A percentile compares a stretch with the other conserved stretches of the same genome.
Conservation (phyloP, 1,140 invertebrate species). For the Hyles vespertilio region DNA sequence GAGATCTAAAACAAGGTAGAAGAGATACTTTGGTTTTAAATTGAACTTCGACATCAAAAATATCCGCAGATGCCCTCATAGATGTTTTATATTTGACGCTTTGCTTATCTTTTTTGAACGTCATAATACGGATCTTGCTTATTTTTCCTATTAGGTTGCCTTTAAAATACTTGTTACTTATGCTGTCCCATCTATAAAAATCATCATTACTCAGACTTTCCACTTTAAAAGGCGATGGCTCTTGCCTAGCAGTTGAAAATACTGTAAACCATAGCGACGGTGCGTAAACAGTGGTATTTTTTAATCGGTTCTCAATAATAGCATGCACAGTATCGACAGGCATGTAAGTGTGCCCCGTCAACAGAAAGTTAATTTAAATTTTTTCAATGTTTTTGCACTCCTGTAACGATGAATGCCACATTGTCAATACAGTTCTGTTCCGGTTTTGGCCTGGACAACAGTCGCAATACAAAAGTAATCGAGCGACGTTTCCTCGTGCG, state of each 20-base stretch:
- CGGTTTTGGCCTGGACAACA: slow-evolving; percentile 24
- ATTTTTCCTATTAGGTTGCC: slow-evolving; percentile 13
- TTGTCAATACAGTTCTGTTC: slow-evolving; percentile 20
- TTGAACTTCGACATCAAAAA: slow-evolving; percentile 13
- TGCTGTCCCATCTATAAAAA: slow-evolving; percentile 13
- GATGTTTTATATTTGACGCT: slow-evolving; percentile 13
- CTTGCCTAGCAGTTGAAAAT: slow-evolving; percentile 11
- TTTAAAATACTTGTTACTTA: slow-evolving; percentile 18
- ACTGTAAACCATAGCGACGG: slow-evolving; percentile 35
- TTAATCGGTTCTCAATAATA: slow-evolving; percentile 14
- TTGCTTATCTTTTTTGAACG: slow-evolving; percentile 15
- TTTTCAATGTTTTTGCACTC: background rate
- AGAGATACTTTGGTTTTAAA: slow-evolving; percentile 6
- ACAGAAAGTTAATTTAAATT: background rate
- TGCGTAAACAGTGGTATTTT: slow-evolving; percentile 30
- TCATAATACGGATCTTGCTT: slow-evolving; percentile 19
- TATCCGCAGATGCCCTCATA: slow-evolving; percentile 8
- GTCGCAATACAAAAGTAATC: slow-evolving; percentile 22
- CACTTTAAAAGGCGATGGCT: slow-evolving; percentile 13
- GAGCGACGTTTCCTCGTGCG: slow-evolving; percentile 6
- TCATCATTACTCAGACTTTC: slow-evolving; percentile 13
- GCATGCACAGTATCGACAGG: slow-evolving; percentile 20
- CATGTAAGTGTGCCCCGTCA: slow-evolving; percentile 29
- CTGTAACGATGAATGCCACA: background rate
- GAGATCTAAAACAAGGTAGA: slow-evolving; percentile 7